phyloP scores from a whole-genome alignment of 2,797 vertebrate genomes.

The Enteromius fasciolatus region DNA sequence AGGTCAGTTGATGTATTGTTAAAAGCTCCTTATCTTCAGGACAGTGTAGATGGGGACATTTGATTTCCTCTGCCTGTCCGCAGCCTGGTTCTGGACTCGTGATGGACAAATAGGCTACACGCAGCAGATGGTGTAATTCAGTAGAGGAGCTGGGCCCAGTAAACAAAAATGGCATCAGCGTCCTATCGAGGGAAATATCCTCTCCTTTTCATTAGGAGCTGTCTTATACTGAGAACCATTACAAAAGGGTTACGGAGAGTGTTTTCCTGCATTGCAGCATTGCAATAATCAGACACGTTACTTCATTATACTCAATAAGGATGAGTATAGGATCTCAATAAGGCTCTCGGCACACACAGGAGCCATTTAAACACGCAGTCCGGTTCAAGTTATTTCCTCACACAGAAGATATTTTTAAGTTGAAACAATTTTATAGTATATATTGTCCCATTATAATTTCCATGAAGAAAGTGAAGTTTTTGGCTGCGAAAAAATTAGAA shows the following conservation, averaged over 20 bases:
- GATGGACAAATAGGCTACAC: not conserved
- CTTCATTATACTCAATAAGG: not conserved
- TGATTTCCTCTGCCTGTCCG: not conserved
- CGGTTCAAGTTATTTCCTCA: not conserved
- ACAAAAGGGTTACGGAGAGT: not conserved
- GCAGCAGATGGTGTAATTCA: not conserved
- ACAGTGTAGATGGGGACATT: not conserved
- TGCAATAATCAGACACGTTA: not conserved
- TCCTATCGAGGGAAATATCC: not conserved
- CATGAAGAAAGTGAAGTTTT: not conserved
- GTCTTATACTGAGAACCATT: not conserved
- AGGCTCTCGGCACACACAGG: not conserved
- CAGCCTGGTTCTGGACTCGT: not conserved
- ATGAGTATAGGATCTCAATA: too few species aligned
- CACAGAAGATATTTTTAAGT: not conserved
- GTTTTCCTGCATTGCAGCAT: not conserved
- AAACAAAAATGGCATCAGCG: not conserved
- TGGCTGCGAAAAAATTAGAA: not conserved
- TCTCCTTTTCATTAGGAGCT: not conserved
- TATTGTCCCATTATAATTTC: not conserved
- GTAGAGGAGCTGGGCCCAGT: not conserved
- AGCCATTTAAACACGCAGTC: not conserved
- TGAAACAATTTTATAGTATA: not conserved
- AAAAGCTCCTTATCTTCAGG: constrained; percentile 20
- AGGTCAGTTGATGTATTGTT: constrained; percentile 51